These are phyloP conservation scores for Cyclina sinensis DNA, from an alignment of 1,140 invertebrate genomes.

Conservation along the genomic window DNA sequence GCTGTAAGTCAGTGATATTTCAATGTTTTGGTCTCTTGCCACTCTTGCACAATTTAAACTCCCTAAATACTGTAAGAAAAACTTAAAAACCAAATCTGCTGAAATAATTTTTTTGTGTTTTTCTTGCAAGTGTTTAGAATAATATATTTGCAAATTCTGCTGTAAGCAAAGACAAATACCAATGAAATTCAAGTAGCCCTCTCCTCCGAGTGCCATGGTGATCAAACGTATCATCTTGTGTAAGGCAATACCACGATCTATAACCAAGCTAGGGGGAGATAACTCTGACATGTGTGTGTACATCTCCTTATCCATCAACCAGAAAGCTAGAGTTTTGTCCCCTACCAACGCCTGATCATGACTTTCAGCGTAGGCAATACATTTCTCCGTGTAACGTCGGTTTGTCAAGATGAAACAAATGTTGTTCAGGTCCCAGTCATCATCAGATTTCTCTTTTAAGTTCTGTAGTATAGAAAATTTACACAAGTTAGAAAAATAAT, in stretches of 20 bases:
- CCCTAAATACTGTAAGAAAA: too few species aligned
- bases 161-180: too few species aligned
- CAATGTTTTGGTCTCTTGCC: too few species aligned
- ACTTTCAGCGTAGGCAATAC: slow-evolving; percentile 98
- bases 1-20: too few species aligned
- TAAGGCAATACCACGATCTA: slow-evolving; percentile 97
- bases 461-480: slow-evolving; percentile 74
- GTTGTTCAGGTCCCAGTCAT: slow-evolving; percentile 97
- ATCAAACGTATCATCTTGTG: slow-evolving; percentile 99
- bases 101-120: too few species aligned
- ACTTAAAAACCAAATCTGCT: too few species aligned
- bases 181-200: slow-evolving; percentile 99
- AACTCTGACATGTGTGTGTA: slow-evolving; percentile 97
- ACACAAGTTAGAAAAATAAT: background rate
- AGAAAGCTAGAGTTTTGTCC: slow-evolving; percentile 99
- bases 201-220: slow-evolving; percentile 97
- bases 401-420: slow-evolving; percentile 98
- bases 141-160: too few species aligned
- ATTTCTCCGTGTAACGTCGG: slow-evolving; percentile 97
- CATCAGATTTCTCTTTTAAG: slow-evolving; percentile 91
- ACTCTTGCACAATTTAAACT: too few species aligned
- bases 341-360: slow-evolving; percentile 99
- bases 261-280: slow-evolving; percentile 90
- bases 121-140: too few species aligned
- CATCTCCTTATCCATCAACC: slow-evolving; percentile 99